Conservation (phyloP, 2,888 invertebrate species). For the Embidobia sp. region DNA sequence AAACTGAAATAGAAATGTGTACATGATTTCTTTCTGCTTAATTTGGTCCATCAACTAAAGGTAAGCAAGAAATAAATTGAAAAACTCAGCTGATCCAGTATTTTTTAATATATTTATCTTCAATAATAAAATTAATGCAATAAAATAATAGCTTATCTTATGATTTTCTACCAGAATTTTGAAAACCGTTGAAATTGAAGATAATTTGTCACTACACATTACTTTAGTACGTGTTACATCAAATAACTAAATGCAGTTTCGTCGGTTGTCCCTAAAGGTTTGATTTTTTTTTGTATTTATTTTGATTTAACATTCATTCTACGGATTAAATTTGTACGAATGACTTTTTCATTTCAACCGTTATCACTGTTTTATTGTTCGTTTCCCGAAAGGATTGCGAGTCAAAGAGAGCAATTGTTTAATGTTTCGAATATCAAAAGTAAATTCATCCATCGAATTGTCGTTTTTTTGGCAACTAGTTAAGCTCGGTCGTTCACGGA, state of each 20-base stretch:
- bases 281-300: background rate
- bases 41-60: no score
- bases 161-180: slow-evolving; percentile 22
- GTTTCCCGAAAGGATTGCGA: slow-evolving; percentile 16
- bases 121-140: no score
- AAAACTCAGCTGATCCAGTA: no score
- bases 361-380: slow-evolving; percentile 36
- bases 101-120: no score
- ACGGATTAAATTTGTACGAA: slow-evolving; percentile 20
- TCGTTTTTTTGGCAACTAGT: slow-evolving; percentile 73
- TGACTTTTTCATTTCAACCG: slow-evolving; percentile 14
- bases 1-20: no score
- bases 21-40: no score
- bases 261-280: background rate
- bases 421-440: slow-evolving; percentile 21
- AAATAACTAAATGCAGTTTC: slow-evolving; percentile 34
- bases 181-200: background rate
- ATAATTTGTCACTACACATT: slow-evolving; percentile 5
- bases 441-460: slow-evolving; percentile 32
- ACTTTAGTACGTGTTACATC: slow-evolving; percentile 1
- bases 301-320: slow-evolving; percentile 24
- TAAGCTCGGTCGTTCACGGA: slow-evolving; percentile 82
- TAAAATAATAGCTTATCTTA: slow-evolving; percentile 8
- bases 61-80: no score
- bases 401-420: slow-evolving; percentile 5